A percentile compares a stretch with the other conserved stretches of the same genome.
Evolutionary conservation across 2,888 invertebrate genomes (phyloP).

Genomic region (Embidobia sp.): DNA sequence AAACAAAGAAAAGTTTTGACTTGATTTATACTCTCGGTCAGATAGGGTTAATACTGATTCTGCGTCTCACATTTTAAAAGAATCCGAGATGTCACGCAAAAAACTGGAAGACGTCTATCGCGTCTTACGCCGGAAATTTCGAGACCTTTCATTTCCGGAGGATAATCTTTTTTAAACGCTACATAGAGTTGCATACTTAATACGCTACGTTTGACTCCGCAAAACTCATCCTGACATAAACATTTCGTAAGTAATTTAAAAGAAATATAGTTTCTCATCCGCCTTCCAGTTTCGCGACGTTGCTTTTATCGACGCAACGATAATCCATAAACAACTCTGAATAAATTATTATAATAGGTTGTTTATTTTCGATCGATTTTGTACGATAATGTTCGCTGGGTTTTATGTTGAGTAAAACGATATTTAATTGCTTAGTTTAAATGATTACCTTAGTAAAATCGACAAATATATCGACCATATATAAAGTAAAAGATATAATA

Average conservation of each 20-base stretch:
- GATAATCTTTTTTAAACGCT: conserved; percentile 18
- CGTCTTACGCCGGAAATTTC: conserved; percentile 25
- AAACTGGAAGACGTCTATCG: conserved; percentile 41
- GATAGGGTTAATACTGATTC: too few relatives aligned
- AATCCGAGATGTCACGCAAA: conserved; percentile 2
- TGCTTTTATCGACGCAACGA: too few relatives aligned
- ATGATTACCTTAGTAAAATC: conserved; percentile 25
- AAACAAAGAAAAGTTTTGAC: too few relatives aligned
- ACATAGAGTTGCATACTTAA: conserved; percentile 16
- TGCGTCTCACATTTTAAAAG: too few relatives aligned
- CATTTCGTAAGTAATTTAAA: conserved; percentile 29
- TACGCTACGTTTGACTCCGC: conserved; percentile 2
- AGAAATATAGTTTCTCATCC: conserved; percentile 10
- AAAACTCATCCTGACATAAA: conserved; percentile 15
- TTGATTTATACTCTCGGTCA: too few relatives aligned
- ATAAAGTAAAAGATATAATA: too few relatives aligned
- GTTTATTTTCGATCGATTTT: conserved; percentile 36
- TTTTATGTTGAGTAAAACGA: conserved; percentile 33
- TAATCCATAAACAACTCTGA: conserved; percentile 72
- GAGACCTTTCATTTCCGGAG: conserved; percentile 30
- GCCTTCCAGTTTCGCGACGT: conserved; percentile 29
- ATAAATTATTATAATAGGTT: conserved; percentile 79
- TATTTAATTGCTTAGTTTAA: conserved; percentile 63
- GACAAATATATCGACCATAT: too few relatives aligned
- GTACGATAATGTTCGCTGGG: conserved; percentile 59